These are phyloP conservation scores for Drosophila sordidula DNA, from an alignment of 2,888 invertebrate genomes.

Conservation along the genomic window DNA sequence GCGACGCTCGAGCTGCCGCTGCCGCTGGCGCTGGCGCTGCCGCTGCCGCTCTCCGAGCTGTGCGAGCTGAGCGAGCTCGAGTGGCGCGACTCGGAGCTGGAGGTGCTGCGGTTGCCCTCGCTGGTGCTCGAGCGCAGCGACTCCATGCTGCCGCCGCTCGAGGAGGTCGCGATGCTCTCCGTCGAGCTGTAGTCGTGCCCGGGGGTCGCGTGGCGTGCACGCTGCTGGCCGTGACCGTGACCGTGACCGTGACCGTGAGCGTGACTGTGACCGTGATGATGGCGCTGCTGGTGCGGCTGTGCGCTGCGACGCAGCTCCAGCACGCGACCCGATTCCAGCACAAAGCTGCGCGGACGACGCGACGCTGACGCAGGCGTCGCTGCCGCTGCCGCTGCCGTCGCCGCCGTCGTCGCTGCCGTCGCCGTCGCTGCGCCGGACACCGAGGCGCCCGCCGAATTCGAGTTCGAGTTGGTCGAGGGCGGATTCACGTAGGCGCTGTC, in stretches of 20 bases:
- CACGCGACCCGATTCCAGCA: constrained; percentile 89
- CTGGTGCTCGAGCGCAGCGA: constrained; percentile 94
- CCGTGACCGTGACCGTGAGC: constrained; percentile 70
- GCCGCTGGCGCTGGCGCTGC: constrained; percentile 62
- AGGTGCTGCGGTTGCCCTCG: constrained; percentile 93
- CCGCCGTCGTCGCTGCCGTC: constrained; percentile 38
- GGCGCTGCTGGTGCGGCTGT: constrained; percentile 75
- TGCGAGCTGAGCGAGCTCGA: constrained; percentile 94
- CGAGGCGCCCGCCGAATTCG: constrained; percentile 58
- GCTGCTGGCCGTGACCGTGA: too few species aligned
- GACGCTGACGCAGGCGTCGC: constrained; percentile 85
- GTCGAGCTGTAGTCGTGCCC: constrained; percentile 87
- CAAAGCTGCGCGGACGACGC: constrained; percentile 87
- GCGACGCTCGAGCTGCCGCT: constrained; percentile 86
- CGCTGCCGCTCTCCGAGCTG: constrained; percentile 89
- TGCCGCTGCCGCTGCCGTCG: constrained; percentile 34
- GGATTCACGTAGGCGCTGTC: constrained; percentile 84
- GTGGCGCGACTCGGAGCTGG: constrained; percentile 93
- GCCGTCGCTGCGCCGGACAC: constrained; percentile 49
- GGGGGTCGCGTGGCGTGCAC: background rate
- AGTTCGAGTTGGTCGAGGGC: constrained; percentile 74
- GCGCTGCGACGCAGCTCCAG: constrained; percentile 90
- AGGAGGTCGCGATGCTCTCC: constrained; percentile 94
- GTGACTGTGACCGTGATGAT: constrained; percentile 75
- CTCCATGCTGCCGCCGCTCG: constrained; percentile 95